Conservation (phyloP, 1,140 invertebrate species). For the Chrysopa pallens region DNA sequence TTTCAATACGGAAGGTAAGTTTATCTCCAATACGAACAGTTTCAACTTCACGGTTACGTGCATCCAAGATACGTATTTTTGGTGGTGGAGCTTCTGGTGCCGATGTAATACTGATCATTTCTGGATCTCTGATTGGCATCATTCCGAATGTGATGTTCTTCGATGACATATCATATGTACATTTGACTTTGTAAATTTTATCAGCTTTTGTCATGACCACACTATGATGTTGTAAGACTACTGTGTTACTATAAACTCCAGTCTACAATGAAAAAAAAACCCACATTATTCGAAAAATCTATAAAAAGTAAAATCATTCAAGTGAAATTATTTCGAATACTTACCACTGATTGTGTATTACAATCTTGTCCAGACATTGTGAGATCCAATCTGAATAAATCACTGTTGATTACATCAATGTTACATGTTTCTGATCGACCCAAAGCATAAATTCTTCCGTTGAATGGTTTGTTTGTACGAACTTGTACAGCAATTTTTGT, state of each 20-base stretch:
- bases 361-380: constrained; percentile 88
- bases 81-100: constrained; percentile 87
- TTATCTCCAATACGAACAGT: constrained; percentile 89
- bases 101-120: constrained; percentile 89
- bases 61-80: constrained; percentile 79
- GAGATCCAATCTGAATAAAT: constrained; percentile 77
- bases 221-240: constrained; percentile 87
- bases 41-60: constrained; percentile 68
- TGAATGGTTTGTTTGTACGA: constrained; percentile 82
- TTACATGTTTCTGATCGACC: constrained; percentile 89
- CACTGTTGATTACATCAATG: constrained; percentile 81
- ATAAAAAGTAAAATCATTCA: background rate
- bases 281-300: background rate
- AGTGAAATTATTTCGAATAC: constrained; percentile 22
- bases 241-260: constrained; percentile 86
- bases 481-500: constrained; percentile 85
- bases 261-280: constrained; percentile 40
- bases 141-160: constrained; percentile 94
- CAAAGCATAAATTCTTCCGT: constrained; percentile 82
- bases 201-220: constrained; percentile 94
- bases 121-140: constrained; percentile 85
- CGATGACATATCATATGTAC: constrained; percentile 90
- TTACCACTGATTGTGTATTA: constrained; percentile 79
- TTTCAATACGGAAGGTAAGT: constrained; percentile 88
- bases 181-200: constrained; percentile 93